These are phyloP conservation scores for Ectropis crepuscularia DNA, from an alignment of 2,888 invertebrate genomes.

Conservation along the genomic window DNA sequence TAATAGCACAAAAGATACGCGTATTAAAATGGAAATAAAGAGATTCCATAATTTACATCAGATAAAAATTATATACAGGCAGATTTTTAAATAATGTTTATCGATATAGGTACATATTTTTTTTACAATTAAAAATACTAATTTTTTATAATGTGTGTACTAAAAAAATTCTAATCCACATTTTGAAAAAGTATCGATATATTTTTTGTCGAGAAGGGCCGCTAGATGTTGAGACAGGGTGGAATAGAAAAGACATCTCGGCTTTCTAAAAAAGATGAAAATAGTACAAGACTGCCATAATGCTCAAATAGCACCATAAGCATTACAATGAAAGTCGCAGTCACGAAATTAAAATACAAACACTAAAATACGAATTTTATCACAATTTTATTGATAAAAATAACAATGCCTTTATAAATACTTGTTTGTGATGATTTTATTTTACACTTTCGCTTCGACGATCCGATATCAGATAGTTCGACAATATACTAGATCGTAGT, in stretches of 20 bases:
- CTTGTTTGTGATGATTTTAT: slow-evolving; percentile 42
- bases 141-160: no score
- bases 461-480: not conserved
- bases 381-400: slow-evolving; percentile 57
- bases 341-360: slow-evolving; percentile 44
- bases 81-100: slow-evolving; percentile 70
- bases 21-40: slow-evolving; percentile 74
- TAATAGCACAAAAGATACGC: slow-evolving; percentile 75
- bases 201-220: slow-evolving; percentile 3
- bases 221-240: slow-evolving; percentile 10
- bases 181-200: slow-evolving; percentile 6
- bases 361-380: slow-evolving; percentile 55
- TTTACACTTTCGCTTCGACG: slow-evolving; percentile 30
- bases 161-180: not conserved
- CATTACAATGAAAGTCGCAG: slow-evolving; percentile 45
- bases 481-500: not conserved
- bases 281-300: slow-evolving; percentile 29
- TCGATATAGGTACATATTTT: slow-evolving; percentile 56
- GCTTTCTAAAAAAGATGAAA: slow-evolving; percentile 31
- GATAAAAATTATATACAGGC: slow-evolving; percentile 74
- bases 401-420: slow-evolving; percentile 44
- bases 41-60: slow-evolving; percentile 81
- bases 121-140: not conserved
- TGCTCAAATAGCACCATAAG: slow-evolving; percentile 55
- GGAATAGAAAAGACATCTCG: slow-evolving; percentile 5